Conservation (phyloP, 2,888 invertebrate species). For the Anthophora plumipes region DNA sequence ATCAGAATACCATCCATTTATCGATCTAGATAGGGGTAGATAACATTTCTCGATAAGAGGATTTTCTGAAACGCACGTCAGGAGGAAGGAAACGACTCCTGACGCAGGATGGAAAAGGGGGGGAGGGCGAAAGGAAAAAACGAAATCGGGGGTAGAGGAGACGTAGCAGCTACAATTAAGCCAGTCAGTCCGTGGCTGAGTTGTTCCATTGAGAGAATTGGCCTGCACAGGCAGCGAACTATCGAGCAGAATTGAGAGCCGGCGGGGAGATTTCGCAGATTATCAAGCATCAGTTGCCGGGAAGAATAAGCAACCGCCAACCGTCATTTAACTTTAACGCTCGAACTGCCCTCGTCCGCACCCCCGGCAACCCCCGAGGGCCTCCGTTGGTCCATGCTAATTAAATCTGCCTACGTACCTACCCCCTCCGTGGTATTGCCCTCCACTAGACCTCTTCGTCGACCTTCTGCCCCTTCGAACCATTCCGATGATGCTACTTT, state of each 20-base stretch:
- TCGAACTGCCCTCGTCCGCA: constrained; percentile 70
- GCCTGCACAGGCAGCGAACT: constrained; percentile 80
- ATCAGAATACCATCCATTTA: too few species aligned
- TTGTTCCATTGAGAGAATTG: constrained; percentile 84
- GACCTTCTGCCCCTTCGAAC: constrained; percentile 47
- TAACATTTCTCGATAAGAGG: constrained; percentile 56
- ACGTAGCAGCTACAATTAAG: constrained; percentile 83
- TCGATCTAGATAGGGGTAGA: too few species aligned
- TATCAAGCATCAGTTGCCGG: constrained; percentile 84
- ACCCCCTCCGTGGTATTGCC: constrained; percentile 62
- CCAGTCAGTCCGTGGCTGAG: constrained; percentile 82
- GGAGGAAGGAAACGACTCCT: constrained; percentile 50
- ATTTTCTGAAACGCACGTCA: constrained; percentile 55
- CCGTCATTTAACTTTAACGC: constrained; percentile 85
- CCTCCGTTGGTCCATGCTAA: constrained; percentile 81
- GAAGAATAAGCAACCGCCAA: constrained; percentile 85
- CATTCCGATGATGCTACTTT: constrained; percentile 61
- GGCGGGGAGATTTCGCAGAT: constrained; percentile 81
- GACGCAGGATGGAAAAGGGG: constrained; percentile 48
- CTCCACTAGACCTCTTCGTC: constrained; percentile 55
- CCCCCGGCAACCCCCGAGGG: constrained; percentile 71
- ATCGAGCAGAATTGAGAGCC: constrained; percentile 82
- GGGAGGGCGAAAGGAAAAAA: constrained; percentile 47
- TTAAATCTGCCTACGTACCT: constrained; percentile 81
- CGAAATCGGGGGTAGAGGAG: constrained; percentile 62